Base-by-base conservation (phyloP, 1,140 invertebrate genomes). In the Bombus difficillimus region DNA sequence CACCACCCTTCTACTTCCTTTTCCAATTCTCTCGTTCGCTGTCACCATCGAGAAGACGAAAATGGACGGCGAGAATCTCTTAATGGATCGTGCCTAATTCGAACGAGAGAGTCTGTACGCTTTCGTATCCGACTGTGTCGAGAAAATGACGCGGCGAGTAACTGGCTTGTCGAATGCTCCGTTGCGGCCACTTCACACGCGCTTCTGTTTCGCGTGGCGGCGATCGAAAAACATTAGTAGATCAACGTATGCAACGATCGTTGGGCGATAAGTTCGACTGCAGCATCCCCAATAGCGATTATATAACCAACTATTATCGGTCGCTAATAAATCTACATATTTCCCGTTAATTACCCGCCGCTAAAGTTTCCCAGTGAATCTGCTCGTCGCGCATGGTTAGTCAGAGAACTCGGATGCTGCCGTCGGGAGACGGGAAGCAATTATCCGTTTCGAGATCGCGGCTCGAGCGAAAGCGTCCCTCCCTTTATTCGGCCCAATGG, bases 381-480 rank as follows among this genome's bases (percentile, higher is more conserved):
- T 34, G 53, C 47, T 53, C 25, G 37, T 68, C 80, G 76, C 76
- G 86, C 87, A 77, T 62, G 81, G 84, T 64, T 86, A 89, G 81
- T 90, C 82, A 83, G 68, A 87, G 82, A 39, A 78, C 81, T 87
- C 81, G 79, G 37, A 73, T 87, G 86, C 78, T 78, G 47, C 64
- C 74, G 77, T 80, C 57, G 81, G 86, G 83, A 90, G 81, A 85
- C 89, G 86, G 89, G 85, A 91, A 90, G 92, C 92, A 93, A 92
- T 93, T 92, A 93, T 92, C 90, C 91, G 92, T 80, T 86, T 90
- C 86, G 90, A 87, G 89, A 92, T 93, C 88, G 88, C 81, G 83
- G 83, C 81, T 81, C 82, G 75, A 82, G 79, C 78, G 69, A 53
- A 8, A 66, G 76, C 53, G 74, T 59, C 72, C 73, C 79, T 80